Base-by-base conservation (phyloP, 2,113 vertebrate species). In the Crotalus horridus region DNA sequence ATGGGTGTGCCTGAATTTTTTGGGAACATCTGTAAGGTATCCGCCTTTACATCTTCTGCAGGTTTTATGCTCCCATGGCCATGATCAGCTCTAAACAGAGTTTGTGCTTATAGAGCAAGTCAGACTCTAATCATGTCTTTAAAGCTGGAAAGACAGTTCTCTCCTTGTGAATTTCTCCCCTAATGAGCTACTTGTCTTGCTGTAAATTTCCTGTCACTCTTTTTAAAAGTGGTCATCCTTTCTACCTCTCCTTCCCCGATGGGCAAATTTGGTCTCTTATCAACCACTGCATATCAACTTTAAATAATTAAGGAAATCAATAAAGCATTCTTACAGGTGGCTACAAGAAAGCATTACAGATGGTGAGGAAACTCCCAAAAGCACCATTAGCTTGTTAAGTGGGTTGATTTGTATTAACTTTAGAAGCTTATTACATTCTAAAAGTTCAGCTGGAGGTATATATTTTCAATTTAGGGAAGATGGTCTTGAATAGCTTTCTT, bases 361-460 rank as follows among this genome's bases (percentile, higher is more conserved):
- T 26, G 24, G n/a, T 85, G 48, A 1, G 6, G 1, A n/a, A 61
- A 23, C 26, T 85, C 54, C 85, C 85, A 9, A 20, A 11, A 53
- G 91, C 55, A 61, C 48, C 55, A 10, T 55, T 13, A 26, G 43
- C 15, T 87, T 87, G 56, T 87, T 59, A 61, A 87, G n/a, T n/a
- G 26, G 55, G 24, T 33, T 61, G 85, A 87, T 91, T 91, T 91
- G 85, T 85, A 87, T 87, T 87, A 87, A 87, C 55, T 87, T 61
- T 85, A 86, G 46, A 87, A 91, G 81, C 26, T 87, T 91, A 85
- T 87, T 87, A 15, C 46, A 15, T 91, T 85, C 55, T 20, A 61
- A 87, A 56, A 86, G 59, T 87, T 87, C 81, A 2, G 46, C 85
- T 91, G 55, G 26, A 53, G 26, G 59, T 29, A 91, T 87, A 17